A percentile compares a stretch with the other conserved stretches of the same genome.
These are phyloP conservation scores for Drosophila prostipennis DNA, from an alignment of 2,888 invertebrate genomes.

Conservation along the genomic window DNA sequence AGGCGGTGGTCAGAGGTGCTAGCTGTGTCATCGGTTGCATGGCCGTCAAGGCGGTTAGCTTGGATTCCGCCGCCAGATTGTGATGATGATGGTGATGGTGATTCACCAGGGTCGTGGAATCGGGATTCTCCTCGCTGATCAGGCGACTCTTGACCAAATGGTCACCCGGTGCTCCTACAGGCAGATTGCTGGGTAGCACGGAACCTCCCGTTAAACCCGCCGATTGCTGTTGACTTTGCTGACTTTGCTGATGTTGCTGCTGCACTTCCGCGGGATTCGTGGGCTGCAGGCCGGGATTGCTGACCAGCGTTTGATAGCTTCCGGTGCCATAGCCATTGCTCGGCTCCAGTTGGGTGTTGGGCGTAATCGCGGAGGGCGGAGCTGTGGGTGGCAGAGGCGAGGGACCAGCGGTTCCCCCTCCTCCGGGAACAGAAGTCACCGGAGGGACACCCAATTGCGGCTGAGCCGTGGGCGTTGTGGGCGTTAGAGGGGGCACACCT, in stretches of 20 bases:
- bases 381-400: constrained; percentile 26
- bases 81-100: constrained; percentile 66
- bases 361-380: constrained; percentile 37
- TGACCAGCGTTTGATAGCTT: constrained; percentile 68
- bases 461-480: constrained; percentile 56
- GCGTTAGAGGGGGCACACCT: constrained; percentile 47
- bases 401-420: constrained; percentile 19
- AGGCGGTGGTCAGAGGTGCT: constrained; percentile 74
- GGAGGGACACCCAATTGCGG: constrained; percentile 34
- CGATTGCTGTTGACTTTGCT: constrained; percentile 35
- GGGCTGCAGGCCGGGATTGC: constrained; percentile 14
- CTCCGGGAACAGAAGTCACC: constrained; percentile 34
- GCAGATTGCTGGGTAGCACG: constrained; percentile 9
- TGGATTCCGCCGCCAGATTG: constrained; percentile 84
- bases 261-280: constrained; percentile 28
- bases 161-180: constrained; percentile 70
- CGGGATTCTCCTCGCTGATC: constrained; percentile 88
- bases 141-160: constrained; percentile 80
- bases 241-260: constrained; percentile 24
- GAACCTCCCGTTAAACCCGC: constrained; percentile 25
- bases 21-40: constrained; percentile 84
- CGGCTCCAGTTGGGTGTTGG: constrained; percentile 67
- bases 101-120: constrained; percentile 88
- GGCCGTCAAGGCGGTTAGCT: constrained; percentile 84
- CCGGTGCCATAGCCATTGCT: constrained; percentile 66